phyloP scores from a whole-genome alignment of 2,113 vertebrate species.

The Myanophis thanlyinensis region DNA sequence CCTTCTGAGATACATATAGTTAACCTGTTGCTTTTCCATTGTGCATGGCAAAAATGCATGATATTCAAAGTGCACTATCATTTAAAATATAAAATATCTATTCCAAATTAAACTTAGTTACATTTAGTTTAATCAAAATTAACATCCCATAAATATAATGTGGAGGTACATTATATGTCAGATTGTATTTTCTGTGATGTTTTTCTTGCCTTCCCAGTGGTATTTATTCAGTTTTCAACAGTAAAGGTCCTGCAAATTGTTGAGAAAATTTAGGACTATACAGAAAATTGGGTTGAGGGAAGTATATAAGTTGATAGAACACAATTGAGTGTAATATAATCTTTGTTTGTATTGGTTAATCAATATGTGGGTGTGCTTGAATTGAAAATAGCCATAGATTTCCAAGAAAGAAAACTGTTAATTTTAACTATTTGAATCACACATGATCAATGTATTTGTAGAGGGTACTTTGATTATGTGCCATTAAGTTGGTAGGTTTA shows the following conservation, averaged over 20 bases:
- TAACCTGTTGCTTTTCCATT: background rate
- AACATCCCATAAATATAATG: background rate
- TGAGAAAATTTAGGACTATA: too few species aligned
- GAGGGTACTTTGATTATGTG: too few species aligned
- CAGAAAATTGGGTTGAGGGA: too few species aligned
- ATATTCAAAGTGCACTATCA: background rate
- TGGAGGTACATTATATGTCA: background rate
- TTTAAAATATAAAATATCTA: background rate
- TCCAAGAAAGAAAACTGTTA: background rate
- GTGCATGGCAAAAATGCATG: background rate
- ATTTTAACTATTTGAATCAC: background rate
- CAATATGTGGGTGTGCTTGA: background rate
- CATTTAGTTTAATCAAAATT: background rate
- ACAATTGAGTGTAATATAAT: background rate
- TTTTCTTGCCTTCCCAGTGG: too few species aligned
- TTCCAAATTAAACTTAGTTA: background rate
- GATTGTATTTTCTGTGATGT: background rate
- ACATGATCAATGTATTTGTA: background rate
- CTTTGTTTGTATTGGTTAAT: background rate
- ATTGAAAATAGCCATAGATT: background rate
- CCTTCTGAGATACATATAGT: background rate
- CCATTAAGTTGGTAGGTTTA: too few species aligned
- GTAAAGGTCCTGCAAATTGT: too few species aligned
- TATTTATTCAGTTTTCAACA: too few species aligned
- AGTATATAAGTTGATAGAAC: background rate